Evolutionary conservation across 2,888 invertebrate genomes (phyloP).

Genomic region (Scotopteryx bipunctaria): DNA sequence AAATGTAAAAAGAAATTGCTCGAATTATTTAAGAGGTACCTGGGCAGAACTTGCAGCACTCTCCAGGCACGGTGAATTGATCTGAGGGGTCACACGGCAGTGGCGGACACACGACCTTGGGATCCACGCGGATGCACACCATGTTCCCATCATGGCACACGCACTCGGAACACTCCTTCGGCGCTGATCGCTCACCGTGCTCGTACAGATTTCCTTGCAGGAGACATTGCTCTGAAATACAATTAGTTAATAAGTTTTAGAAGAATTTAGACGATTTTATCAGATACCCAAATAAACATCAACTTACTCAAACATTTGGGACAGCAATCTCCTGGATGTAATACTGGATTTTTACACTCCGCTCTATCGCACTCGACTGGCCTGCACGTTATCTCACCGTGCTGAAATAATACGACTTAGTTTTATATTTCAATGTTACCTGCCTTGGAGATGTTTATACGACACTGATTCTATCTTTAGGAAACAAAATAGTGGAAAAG

Average conservation of each 20-base stretch:
- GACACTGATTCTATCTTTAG: background rate
- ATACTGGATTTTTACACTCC: constrained; percentile 91
- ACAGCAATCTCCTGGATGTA: constrained; percentile 91
- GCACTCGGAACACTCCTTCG: constrained; percentile 91
- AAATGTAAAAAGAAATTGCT: background rate
- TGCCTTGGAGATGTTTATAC: too few species aligned
- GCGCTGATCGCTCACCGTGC: constrained; percentile 89
- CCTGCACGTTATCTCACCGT: constrained; percentile 93
- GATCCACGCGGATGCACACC: constrained; percentile 89
- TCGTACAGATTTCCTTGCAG: constrained; percentile 88
- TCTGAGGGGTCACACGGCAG: constrained; percentile 89
- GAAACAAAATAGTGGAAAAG: too few species aligned
- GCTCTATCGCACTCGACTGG: constrained; percentile 90
- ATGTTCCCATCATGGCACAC: constrained; percentile 92
- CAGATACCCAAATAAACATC: too few species aligned
- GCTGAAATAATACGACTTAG: constrained; percentile 76
- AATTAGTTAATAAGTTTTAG: too few species aligned
- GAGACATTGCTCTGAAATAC: constrained; percentile 88
- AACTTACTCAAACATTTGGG: constrained; percentile 92
- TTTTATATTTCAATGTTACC: too few species aligned
- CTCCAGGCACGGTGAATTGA: constrained; percentile 91
- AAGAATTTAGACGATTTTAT: too few species aligned
- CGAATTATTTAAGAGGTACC: too few species aligned
- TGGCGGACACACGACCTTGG: constrained; percentile 89
- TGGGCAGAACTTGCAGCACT: constrained; percentile 95